Conservation (phyloP, 2,797 vertebrate genomes). For the Phyllotis vaccarum region DNA sequence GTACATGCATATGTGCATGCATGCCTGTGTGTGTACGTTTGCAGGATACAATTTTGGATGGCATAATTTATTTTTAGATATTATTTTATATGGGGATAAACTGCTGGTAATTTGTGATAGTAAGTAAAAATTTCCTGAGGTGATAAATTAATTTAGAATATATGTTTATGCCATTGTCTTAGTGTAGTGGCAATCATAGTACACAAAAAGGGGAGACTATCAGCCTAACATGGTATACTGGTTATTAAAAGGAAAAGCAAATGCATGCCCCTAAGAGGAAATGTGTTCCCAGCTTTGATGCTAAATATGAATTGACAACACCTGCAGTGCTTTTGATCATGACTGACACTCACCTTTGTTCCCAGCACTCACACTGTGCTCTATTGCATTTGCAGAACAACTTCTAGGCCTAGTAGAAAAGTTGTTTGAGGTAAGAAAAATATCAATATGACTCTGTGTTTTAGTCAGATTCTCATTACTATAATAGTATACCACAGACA, state of each 20-base stretch:
- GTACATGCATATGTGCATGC: not conserved
- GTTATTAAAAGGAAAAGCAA: not conserved
- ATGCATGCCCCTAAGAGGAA: not conserved
- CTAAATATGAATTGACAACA: not conserved
- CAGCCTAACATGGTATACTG: not conserved
- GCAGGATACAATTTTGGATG: not conserved
- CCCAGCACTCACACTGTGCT: not conserved
- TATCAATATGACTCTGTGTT: not conserved
- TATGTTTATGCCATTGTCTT: not conserved
- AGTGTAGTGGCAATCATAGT: not conserved
- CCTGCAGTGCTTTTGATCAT: not conserved
- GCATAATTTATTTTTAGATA: not conserved
- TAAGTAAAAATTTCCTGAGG: not conserved
- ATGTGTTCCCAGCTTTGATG: not conserved
- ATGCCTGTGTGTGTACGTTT: not conserved
- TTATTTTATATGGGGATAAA: not conserved
- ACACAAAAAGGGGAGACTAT: not conserved
- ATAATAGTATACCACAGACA: not conserved
- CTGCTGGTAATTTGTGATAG: not conserved
- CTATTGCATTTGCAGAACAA: not conserved
- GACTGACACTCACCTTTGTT: not conserved
- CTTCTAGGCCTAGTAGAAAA: not conserved
- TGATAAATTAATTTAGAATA: slow-evolving; percentile 46
- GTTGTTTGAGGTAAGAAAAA: not conserved
- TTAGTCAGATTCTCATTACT: not conserved